Base-by-base conservation (phyloP, 2,113 vertebrate species). In the Atrichornis clamosus region DNA sequence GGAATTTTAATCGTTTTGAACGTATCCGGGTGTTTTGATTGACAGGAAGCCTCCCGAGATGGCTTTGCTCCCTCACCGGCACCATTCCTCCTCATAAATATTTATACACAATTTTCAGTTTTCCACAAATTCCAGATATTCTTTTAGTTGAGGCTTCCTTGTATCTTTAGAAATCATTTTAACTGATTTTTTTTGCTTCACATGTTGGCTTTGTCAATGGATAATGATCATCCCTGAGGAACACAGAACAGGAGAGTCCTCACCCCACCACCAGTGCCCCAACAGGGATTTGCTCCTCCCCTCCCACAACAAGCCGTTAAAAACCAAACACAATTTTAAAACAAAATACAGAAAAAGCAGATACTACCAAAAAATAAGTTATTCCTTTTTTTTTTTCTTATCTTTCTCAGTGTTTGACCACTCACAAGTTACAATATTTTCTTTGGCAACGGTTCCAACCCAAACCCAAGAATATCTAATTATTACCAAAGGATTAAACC, bases 21-120 rank as follows among this genome's bases (percentile, higher is more conserved):
- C 6, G 0, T 49, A 70, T 64, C 82, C 52, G 49, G 30, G 67
- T 33, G 75, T 42, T 85, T 11, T 79, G 89, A 95, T n/a, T 68
- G 91, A 86, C 75, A 21, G 2, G 5, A 72, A 32, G 37, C 63
- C 78, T 73, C 62, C 63, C 0, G 27, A 92, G 64, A 30, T 67
- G 76, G 35, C n/a, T 93, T 73, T 33, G 52, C 87, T 73, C 46
- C 92, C 72, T 90, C 90, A 28, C 41, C 27, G 69, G 58, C 79
- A 33, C 75, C 30, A 1, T 52, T 87, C 52, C 60, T 32, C 52
- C 69, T 84, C 81, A 93, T 82, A 82, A 82, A 91, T 94, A 94
- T 96, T 96, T 84, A 96, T 68, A 52, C 15, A 33, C 8, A 20
- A 67, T 58, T 72, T 72, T 32, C 46, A 69, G 39, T 2, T 85